Evolutionary conservation across 2,797 vertebrate genomes (phyloP).

Genomic region (Eulemur albifrons): DNA sequence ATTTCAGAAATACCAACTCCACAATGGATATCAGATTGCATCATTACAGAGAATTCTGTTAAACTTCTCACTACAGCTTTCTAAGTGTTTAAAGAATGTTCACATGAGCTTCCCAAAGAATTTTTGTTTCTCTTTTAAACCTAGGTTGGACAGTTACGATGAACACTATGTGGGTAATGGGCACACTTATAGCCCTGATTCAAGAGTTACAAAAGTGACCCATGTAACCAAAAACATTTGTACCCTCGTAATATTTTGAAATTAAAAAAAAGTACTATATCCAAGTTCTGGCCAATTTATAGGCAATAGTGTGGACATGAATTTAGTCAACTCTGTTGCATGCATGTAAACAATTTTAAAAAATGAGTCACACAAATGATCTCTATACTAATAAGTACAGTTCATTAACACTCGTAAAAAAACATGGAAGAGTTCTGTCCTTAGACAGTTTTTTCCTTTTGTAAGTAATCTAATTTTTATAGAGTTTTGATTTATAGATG

Average conservation of each 20-base stretch:
- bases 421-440: background rate
- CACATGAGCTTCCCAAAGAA: background rate
- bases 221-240: too few relatives aligned
- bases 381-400: background rate
- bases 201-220: too few relatives aligned
- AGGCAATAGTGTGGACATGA: background rate
- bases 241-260: too few relatives aligned
- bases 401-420: background rate
- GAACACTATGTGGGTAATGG: too few relatives aligned
- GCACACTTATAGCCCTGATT: too few relatives aligned
- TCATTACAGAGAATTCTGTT: conserved; percentile 10
- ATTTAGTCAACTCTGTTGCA: background rate
- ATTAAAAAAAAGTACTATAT: background rate
- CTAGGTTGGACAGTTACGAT: background rate
- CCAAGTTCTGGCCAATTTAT: background rate
- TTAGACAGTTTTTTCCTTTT: background rate
- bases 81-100: conserved; percentile 1
- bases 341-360: background rate
- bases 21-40: background rate
- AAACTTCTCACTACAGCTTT: background rate
- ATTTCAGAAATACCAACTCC: conserved; percentile 33
- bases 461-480: background rate
- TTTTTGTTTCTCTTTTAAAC: conserved; percentile 35
- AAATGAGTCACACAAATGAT: background rate
- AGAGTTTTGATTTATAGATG: background rate